A percentile compares a stretch with the other conserved stretches of the same genome.
Conservation (phyloP, 2,888 invertebrate genomes). For the Neoaliturus tenellus region DNA sequence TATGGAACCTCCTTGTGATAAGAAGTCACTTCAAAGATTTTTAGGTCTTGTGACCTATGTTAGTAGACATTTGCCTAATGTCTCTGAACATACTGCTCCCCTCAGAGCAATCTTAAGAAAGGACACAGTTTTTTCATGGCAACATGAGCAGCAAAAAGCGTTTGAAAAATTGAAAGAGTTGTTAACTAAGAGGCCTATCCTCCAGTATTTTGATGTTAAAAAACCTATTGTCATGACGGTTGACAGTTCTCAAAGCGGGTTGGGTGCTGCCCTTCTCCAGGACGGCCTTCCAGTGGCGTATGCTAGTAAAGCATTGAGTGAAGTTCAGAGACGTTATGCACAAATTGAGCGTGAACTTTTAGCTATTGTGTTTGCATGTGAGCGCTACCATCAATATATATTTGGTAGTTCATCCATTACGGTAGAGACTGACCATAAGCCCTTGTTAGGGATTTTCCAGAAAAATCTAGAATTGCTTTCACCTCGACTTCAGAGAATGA, state of each 20-base stretch:
- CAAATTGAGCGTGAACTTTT: slow-evolving; percentile 18
- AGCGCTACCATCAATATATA: slow-evolving; percentile 22
- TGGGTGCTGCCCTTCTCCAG: slow-evolving; percentile 19
- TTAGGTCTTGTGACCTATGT: slow-evolving; percentile 67
- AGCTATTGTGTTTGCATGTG: slow-evolving; percentile 44
- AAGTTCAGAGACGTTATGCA: slow-evolving; percentile 9
- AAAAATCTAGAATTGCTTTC: slow-evolving; percentile 13
- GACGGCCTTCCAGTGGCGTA: slow-evolving; percentile 31
- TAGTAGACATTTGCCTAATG: slow-evolving; percentile 66
- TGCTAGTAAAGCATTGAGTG: slow-evolving; percentile 25
- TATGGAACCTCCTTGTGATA: slow-evolving; percentile 64
- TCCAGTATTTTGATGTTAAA: slow-evolving; percentile 40
- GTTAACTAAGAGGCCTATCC: slow-evolving; percentile 11
- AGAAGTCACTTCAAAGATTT: slow-evolving; percentile 66
- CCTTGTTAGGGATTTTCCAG: slow-evolving; percentile 35
- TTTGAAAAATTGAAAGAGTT: slow-evolving; percentile 57
- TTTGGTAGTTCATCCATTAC: slow-evolving; percentile 2
- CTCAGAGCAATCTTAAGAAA: slow-evolving; percentile 62
- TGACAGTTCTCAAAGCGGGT: slow-evolving; percentile 6
- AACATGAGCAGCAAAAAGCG: slow-evolving; percentile 33
- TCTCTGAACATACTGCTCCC: slow-evolving; percentile 61
- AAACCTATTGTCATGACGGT: slow-evolving; percentile 16
- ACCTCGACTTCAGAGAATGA: slow-evolving; percentile 15
- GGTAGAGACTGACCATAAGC: slow-evolving; percentile 59
- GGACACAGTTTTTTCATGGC: slow-evolving; percentile 60